Conservation (phyloP, 2,113 vertebrate genomes). For the Pionites leucogaster region DNA sequence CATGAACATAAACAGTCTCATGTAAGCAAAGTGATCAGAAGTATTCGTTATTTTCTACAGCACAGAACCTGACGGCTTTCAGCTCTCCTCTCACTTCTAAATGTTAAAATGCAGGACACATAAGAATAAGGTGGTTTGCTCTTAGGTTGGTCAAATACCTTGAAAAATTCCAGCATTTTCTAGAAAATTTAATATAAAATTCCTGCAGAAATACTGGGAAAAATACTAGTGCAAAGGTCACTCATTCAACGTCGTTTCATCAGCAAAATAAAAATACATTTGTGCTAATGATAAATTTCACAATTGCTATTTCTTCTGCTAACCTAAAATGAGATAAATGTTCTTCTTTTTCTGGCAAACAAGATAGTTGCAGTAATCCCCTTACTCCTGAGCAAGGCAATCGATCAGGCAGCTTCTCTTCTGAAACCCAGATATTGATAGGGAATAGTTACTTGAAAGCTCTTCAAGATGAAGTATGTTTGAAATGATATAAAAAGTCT, state of each 20-base stretch:
- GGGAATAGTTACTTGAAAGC: not conserved
- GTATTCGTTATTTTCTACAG: not conserved
- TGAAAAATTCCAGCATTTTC: not conserved
- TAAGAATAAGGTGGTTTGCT: not conserved
- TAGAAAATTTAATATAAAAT: not conserved
- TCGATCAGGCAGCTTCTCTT: not conserved
- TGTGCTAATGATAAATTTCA: constrained; percentile 7
- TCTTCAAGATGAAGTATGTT: not conserved
- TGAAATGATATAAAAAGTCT: not conserved
- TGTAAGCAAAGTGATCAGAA: not conserved
- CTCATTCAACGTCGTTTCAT: not conserved
- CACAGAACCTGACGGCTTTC: not conserved
- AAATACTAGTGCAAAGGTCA: not conserved
- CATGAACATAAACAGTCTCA: not conserved
- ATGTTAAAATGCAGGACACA: not conserved
- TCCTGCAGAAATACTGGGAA: not conserved
- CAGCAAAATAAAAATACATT: not conserved
- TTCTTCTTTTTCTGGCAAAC: constrained; percentile 40
- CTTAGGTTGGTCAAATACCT: not conserved
- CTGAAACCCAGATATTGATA: not conserved
- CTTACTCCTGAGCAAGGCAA: not conserved
- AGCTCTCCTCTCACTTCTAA: not conserved
- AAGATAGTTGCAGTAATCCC: constrained; percentile 32
- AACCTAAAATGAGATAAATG: constrained; percentile 26
- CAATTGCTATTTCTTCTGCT: not conserved